phyloP scores from a whole-genome alignment of 2,888 invertebrate species.

The Herminia tarsipennalis region DNA sequence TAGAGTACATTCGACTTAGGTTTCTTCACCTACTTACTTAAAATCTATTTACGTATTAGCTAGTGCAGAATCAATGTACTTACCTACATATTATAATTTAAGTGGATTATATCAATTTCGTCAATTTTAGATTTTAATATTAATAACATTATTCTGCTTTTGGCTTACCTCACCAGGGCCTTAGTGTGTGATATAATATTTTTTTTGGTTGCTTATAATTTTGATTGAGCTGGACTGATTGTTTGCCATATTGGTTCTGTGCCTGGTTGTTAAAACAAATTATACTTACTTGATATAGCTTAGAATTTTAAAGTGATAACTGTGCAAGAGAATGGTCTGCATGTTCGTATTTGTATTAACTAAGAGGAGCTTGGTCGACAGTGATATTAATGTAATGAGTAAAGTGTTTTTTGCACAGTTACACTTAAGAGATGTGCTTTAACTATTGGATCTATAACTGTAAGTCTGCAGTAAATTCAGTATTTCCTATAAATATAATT shows the following conservation, averaged over 20 bases:
- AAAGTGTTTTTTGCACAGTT: slow-evolving; percentile 76
- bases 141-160: slow-evolving; percentile 66
- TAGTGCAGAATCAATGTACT: slow-evolving; percentile 52
- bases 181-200: slow-evolving; percentile 35
- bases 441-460: slow-evolving; percentile 61
- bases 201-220: slow-evolving; percentile 29
- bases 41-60: slow-evolving; percentile 44
- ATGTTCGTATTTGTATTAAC: slow-evolving; percentile 56
- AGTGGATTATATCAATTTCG: slow-evolving; percentile 84
- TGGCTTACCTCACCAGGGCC: slow-evolving; percentile 52
- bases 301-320: slow-evolving; percentile 69
- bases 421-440: slow-evolving; percentile 71
- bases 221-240: slow-evolving; percentile 32
- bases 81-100: slow-evolving; percentile 71
- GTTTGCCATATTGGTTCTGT: slow-evolving; percentile 47
- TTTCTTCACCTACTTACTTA: slow-evolving; percentile 49
- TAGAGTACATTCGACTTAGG: slow-evolving; percentile 55
- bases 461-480: slow-evolving; percentile 74
- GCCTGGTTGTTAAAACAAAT: slow-evolving; percentile 44
- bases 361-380: slow-evolving; percentile 72
- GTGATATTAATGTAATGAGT: slow-evolving; percentile 73
- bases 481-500: slow-evolving; percentile 78
- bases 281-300: slow-evolving; percentile 47
- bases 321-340: slow-evolving; percentile 72
- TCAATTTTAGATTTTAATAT: slow-evolving; percentile 84